A percentile compares a stretch with the other conserved stretches of the same genome.
These are phyloP conservation scores for Corydoras maculifer DNA, from an alignment of 2,113 vertebrate species.

Conservation along the genomic window DNA sequence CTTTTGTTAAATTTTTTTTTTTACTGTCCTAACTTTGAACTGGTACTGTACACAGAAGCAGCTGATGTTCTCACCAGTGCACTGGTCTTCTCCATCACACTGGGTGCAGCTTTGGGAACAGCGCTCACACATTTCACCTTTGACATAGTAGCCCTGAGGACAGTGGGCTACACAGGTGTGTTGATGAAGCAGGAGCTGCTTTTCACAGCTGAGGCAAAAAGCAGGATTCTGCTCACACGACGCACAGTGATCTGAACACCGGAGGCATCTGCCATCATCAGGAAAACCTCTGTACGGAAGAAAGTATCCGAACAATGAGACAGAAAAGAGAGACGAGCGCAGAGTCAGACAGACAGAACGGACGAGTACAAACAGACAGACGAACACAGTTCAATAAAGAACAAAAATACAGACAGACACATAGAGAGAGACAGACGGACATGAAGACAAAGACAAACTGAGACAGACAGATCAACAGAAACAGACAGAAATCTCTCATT, in stretches of 20 bases:
- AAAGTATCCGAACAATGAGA: not conserved
- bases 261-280: constrained; percentile 48
- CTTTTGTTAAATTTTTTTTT: too few relatives aligned
- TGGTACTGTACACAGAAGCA: not conserved
- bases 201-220: constrained; percentile 72
- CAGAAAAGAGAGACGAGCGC: not conserved
- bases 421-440: not conserved
- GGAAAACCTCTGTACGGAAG: constrained; percentile 71
- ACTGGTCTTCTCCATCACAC: constrained; percentile 69
- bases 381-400: not conserved
- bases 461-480: constrained; percentile 3
- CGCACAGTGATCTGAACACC: constrained; percentile 68
- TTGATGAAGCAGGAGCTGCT: constrained; percentile 57
- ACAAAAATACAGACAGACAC: constrained; percentile 3
- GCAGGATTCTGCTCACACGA: constrained; percentile 66
- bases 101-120: constrained; percentile 73
- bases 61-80: constrained; percentile 68
- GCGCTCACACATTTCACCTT: constrained; percentile 63
- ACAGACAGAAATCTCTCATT: too few relatives aligned
- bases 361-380: too few relatives aligned
- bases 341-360: not conserved
- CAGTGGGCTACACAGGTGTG: constrained; percentile 66
- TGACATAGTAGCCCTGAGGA: constrained; percentile 61
- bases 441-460: not conserved
- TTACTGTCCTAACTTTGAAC: too few relatives aligned